Evolutionary conservation across 1,140 invertebrate genomes (phyloP), one percentile per base, ranked within the genome.

Genomic region (Nebria ingens): DNA sequence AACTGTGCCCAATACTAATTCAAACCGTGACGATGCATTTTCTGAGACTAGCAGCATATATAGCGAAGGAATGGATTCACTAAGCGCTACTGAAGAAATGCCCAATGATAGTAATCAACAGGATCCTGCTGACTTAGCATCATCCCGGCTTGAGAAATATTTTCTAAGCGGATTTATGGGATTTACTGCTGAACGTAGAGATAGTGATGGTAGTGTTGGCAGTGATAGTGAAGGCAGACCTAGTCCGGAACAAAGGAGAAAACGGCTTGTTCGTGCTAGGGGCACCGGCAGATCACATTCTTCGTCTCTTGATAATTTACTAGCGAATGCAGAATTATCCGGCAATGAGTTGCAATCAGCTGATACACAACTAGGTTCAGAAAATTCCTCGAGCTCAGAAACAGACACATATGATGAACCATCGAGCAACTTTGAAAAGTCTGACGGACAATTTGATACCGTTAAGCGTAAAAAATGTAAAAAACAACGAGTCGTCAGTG

Each of bases 11-110:
- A 70, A 49, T 21, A 62, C 63, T 61, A 77, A 63, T 73, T 74
- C 57, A 9, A 64, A 63, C 55, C 54, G 65, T 12, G 78, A 87
- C 19, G 87, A 93, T 64, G 84, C 82, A 15, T 76, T 87, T 52
- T 93, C 90, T 0, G 91, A 95, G 71, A 89, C 87, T 1, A 91
- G 88, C 53, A 92, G 89, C 29, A 84, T 91, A 59, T 89, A 87
- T 64, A 91, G 87, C 55, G 89, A 92, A 68, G 84, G 84, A 29
- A 65, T 86, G 53, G 88, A 90, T 62, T 87, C 86, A 0, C 59
- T 81, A 9, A 75, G 76, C 1, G 76, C 76, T 1, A 73, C 76
- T 1, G 79, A 81, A 13, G 73, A 75, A 20, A 59, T 63, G 15
- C 71, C 75, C 21, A 68, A 70, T 29, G 73, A 74, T 57, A 77